Conservation (phyloP, 2,113 vertebrate species). For the Tonatia bakeri region DNA sequence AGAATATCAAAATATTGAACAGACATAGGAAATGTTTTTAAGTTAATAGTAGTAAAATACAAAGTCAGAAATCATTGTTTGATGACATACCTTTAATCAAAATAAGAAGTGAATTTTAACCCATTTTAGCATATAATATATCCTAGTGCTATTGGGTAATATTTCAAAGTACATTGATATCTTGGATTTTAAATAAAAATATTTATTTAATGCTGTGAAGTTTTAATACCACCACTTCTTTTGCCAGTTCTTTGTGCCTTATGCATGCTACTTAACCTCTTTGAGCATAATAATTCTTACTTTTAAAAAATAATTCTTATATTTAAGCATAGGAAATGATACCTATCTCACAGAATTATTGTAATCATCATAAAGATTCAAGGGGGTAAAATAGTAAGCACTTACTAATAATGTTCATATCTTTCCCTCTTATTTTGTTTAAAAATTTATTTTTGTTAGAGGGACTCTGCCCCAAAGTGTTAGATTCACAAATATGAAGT, state of each 20-base stretch:
- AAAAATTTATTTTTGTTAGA: neutral
- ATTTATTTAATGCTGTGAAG: neutral
- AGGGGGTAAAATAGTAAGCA: neutral
- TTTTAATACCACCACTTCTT: neutral
- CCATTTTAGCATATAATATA: neutral
- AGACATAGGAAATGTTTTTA: neutral
- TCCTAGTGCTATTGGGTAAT: neutral
- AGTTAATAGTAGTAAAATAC: neutral
- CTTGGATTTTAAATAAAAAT: neutral
- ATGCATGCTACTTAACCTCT: neutral
- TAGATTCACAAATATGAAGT: neutral
- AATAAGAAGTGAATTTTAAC: constrained; percentile 21
- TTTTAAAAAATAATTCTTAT: neutral
- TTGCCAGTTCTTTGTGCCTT: neutral
- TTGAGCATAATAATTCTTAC: neutral
- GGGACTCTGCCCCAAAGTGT: neutral
- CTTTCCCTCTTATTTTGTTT: neutral
- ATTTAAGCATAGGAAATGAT: neutral
- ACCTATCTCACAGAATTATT: neutral
- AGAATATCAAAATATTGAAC: neutral
- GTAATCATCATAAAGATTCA: neutral
- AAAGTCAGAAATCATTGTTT: neutral
- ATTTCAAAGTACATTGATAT: neutral
- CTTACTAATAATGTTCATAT: neutral
- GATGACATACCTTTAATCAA: neutral